Evolutionary conservation across 2,888 invertebrate species (phyloP).

Genomic region (Notodonta ziczac): DNA sequence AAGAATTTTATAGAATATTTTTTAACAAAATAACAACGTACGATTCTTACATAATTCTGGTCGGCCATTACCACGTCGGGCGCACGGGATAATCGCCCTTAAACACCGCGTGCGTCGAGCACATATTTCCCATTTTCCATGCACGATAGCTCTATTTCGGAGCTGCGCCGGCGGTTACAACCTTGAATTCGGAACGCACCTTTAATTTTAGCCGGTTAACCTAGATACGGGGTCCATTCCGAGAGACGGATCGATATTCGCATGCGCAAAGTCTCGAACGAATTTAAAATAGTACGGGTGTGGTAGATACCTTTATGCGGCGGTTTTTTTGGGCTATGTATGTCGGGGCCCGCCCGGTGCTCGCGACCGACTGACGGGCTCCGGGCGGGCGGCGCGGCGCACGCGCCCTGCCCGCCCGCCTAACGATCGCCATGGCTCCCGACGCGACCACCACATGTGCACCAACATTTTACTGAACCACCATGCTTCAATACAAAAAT

Average conservation of each 20-base stretch:
- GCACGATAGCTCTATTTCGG: constrained; percentile 74
- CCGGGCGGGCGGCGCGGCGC: constrained; percentile 41
- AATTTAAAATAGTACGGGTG: constrained; percentile 66
- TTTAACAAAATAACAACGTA: constrained; percentile 66
- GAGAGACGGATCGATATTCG: constrained; percentile 75
- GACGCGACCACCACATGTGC: constrained; percentile 40
- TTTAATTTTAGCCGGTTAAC: constrained; percentile 84
- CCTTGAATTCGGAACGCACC: constrained; percentile 83
- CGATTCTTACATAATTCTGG: constrained; percentile 78
- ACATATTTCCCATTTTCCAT: constrained; percentile 70
- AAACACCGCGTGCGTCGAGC: constrained; percentile 59
- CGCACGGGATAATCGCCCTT: constrained; percentile 69
- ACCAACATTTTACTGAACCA: constrained; percentile 11
- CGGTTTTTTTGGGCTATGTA: constrained; percentile 50
- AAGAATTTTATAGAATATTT: constrained; percentile 28
- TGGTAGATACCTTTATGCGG: constrained; percentile 56
- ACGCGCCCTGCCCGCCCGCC: constrained; percentile 42
- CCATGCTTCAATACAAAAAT: not conserved
- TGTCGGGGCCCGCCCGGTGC: constrained; percentile 45
- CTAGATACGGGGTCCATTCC: constrained; percentile 79
- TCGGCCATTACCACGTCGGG: constrained; percentile 66
- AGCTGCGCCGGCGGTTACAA: constrained; percentile 79
- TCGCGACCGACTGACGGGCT: constrained; percentile 42
- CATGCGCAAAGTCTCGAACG: constrained; percentile 71
- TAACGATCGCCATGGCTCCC: constrained; percentile 52